Conservation (phyloP, 2,113 vertebrate genomes). For the Indicator indicator region DNA sequence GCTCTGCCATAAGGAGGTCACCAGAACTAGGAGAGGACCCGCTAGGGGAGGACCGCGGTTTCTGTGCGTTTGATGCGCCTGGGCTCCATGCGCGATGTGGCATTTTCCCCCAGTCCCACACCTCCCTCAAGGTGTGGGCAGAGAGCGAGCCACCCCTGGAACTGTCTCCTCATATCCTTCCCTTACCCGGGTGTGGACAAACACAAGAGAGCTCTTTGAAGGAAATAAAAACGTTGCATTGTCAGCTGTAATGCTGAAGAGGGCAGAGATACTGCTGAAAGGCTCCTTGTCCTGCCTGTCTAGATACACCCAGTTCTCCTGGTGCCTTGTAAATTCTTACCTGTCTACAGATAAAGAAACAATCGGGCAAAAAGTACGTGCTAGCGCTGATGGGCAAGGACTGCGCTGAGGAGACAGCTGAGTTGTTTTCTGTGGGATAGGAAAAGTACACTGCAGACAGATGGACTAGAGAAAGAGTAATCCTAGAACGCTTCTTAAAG, state of each 20-base stretch:
- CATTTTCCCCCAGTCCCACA: not conserved
- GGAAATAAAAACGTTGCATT: not conserved
- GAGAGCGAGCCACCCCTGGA: not conserved
- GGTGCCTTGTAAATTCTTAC: not conserved
- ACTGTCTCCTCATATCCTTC: not conserved
- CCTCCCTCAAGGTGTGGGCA: not conserved
- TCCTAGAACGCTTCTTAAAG: slow-evolving; percentile 39
- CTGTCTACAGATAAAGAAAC: not conserved
- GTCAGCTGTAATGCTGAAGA: not conserved
- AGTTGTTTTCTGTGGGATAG: not conserved
- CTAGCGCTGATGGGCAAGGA: not conserved
- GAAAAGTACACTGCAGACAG: slow-evolving; percentile 26
- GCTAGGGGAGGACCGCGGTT: not conserved
- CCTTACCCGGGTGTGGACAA: not conserved
- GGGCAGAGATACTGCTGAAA: not conserved
- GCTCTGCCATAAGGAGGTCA: accelerated
- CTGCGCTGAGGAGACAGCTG: slow-evolving; percentile 1
- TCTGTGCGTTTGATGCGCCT: not conserved
- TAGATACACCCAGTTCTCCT: not conserved
- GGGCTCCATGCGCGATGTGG: not conserved
- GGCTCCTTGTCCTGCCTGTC: not conserved
- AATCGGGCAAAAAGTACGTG: not conserved
- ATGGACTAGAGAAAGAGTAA: slow-evolving; percentile 47
- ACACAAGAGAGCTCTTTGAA: not conserved
- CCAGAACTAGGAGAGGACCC: not conserved